Evolutionary conservation across 2,888 invertebrate genomes (phyloP).

Genomic region (Leptogaster cylindrica): DNA sequence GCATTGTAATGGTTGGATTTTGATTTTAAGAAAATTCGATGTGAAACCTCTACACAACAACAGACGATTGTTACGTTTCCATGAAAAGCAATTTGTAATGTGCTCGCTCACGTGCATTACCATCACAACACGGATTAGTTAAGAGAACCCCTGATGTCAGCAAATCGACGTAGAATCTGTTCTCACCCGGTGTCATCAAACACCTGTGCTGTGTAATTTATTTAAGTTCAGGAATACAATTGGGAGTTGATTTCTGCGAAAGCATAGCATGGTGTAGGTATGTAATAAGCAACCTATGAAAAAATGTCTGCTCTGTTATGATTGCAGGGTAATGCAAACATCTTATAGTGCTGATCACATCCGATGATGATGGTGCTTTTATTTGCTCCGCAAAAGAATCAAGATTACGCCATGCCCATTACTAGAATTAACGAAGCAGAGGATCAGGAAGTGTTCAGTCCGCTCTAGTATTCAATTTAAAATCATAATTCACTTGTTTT

Average conservation of each 20-base stretch:
- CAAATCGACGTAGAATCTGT: constrained; percentile 28
- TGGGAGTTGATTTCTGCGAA: constrained; percentile 34
- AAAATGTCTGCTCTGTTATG: not conserved
- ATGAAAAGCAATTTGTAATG: constrained; percentile 23
- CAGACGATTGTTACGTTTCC: too few species aligned
- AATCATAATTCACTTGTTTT: constrained; percentile 34
- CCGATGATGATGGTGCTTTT: not conserved
- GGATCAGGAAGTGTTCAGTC: constrained; percentile 26
- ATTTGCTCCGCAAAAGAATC: not conserved
- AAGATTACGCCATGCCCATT: constrained; percentile 9
- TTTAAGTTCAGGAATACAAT: constrained; percentile 33
- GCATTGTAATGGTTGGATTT: too few species aligned
- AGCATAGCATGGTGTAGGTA: constrained; percentile 1
- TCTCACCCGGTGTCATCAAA: constrained; percentile 40
- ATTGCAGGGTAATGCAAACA: constrained; percentile 12
- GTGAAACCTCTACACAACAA: too few species aligned
- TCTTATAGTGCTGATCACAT: constrained; percentile 19
- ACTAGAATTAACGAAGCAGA: constrained; percentile 19
- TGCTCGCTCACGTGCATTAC: constrained; percentile 36
- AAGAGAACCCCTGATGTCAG: not conserved
- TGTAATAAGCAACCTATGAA: not conserved
- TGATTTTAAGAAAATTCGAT: too few species aligned
- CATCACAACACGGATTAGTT: constrained; percentile 17
- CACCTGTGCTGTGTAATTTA: constrained; percentile 39
- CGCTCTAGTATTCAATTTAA: constrained; percentile 11